Evolutionary conservation across 1,140 invertebrate genomes (phyloP), one percentile per base, ranked within the genome.

Genomic region (Tetraneura akinire): DNA sequence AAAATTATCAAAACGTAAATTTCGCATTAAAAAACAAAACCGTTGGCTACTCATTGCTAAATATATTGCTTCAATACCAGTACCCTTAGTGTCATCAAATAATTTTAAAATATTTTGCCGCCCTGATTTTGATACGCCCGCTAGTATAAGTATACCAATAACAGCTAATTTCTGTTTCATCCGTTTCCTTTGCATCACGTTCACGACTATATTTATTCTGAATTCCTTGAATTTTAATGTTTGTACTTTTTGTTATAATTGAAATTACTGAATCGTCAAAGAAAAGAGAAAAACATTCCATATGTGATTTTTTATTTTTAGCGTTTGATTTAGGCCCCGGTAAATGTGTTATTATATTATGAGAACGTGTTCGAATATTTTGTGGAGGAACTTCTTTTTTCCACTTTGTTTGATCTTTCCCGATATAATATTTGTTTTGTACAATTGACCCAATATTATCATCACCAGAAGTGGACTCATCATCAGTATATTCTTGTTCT

Each of bases 1-100:
- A 47, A 45, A 76, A 66, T 85, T 82, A 76, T 86, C 84, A 82
- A 86, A 85, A 81, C 83, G 64, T 18, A 84, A 60, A 64, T 82
- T 83, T 21, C 81, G 47, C 45, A 84, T 37, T 71, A 85, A 80
- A 80, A 82, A 83, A 26, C 62, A 21, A 64, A 85, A 85, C 60
- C 82, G 80, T 53, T 82, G 81, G n/a, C 83, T 11, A 73, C 32
- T 55, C 82, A 85, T 84, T 14, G 76, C 32, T 16, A 82, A 16
- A n/a, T 81, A 47, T 74, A 83, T 83, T 23, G 70, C 64, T 80
- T 82, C 81, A 51, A 82, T 23, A n/a, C 76, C 84, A 64, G 81
- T 82, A 53, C 84, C 81, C 18, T 64, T 32, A 14, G 82, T 23
- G 10, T 68, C n/a, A 68, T 68, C 66, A 42, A 42, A 68, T n/a